Base-by-base conservation (phyloP, 2,888 invertebrate genomes). In the Lysandra coridon region DNA sequence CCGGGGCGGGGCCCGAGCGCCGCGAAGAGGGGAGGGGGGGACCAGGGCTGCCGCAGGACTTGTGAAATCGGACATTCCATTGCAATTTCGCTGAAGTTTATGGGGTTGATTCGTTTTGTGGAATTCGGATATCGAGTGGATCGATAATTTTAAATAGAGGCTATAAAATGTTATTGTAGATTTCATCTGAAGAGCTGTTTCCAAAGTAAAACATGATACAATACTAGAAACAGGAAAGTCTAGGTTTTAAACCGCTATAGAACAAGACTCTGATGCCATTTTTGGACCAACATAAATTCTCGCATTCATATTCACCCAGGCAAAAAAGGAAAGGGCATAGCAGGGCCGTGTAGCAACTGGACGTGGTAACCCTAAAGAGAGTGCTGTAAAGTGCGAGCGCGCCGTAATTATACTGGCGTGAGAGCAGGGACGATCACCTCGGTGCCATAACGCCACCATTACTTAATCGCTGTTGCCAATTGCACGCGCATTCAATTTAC, bases 341-440 rank as follows among this genome's bases (percentile, higher is more conserved):
- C 10, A 12, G 12, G 33, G 33, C 69, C 69, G 69, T 69, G 17
- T 69, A 23, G 69, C 33, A 69, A 69, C 69, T 14, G 3, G 69
- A 37, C 14, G 53, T 33, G 76, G 14, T 44, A 76, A 33, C 76
- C 76, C 76, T 76, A 49, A 10, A 23, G 4, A 5, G 74, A 44
- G 53, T 23, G 53, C 76, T 75, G 75, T 76, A 76, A 30, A 33
- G 14, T 76, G 79, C 79, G 75, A 80, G 83, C 84, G 83, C 84
- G 84, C 83, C 84, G 85, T 91, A 86, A 86, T 87, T 86, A 86
- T 85, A 85, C 89, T 89, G 88, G 88, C 89, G 90, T 90, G 90
- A 90, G 91, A 91, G 88, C 88, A 78, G 78, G 90, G 91, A 83
- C 92, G 91, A 90, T 91, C 91, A 92, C 92, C 91, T 89, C 88